phyloP scores from a whole-genome alignment of 2,113 vertebrate species.

The Amblyopsis rosae region DNA sequence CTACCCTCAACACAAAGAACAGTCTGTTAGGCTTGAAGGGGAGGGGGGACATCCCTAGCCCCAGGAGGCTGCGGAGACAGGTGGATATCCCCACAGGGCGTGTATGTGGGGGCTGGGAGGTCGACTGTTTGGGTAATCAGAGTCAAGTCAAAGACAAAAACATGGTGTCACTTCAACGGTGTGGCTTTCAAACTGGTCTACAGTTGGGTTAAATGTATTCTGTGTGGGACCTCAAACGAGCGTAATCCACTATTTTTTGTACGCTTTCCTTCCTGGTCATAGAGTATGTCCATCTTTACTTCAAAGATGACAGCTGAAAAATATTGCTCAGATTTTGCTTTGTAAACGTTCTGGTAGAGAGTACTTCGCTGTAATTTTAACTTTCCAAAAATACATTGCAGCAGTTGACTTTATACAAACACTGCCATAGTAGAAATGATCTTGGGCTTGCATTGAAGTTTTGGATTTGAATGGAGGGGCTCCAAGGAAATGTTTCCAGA shows the following conservation, averaged over 20 bases:
- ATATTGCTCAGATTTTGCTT: constrained; percentile 2
- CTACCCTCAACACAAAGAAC: constrained; percentile 48
- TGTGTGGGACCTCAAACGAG: not conserved
- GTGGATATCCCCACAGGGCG: constrained; percentile 68
- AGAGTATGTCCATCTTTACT: not conserved
- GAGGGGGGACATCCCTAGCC: constrained; percentile 46
- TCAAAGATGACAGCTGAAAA: too few species aligned
- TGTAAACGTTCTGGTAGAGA: constrained; percentile 16
- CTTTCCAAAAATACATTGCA: constrained; percentile 16
- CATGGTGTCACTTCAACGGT: constrained; percentile 40
- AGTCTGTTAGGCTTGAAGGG: constrained; percentile 42
- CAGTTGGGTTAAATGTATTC: constrained; percentile 38
- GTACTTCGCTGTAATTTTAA: constrained; percentile 29
- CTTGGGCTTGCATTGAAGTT: constrained; percentile 39
- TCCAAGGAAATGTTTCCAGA: constrained; percentile 35
- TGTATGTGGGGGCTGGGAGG: constrained; percentile 59
- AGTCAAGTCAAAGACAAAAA: constrained; percentile 64
- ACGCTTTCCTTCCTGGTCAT: not conserved
- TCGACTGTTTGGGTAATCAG: constrained; percentile 47
- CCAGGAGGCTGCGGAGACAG: constrained; percentile 63
- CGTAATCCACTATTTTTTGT: not conserved
- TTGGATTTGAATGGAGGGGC: constrained; percentile 39
- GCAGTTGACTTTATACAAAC: constrained; percentile 28
- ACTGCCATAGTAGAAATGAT: constrained; percentile 35
- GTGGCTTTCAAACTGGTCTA: constrained; percentile 49